Base-by-base conservation (phyloP, 2,888 invertebrate genomes). In the Listrodromus nycthemerus region DNA sequence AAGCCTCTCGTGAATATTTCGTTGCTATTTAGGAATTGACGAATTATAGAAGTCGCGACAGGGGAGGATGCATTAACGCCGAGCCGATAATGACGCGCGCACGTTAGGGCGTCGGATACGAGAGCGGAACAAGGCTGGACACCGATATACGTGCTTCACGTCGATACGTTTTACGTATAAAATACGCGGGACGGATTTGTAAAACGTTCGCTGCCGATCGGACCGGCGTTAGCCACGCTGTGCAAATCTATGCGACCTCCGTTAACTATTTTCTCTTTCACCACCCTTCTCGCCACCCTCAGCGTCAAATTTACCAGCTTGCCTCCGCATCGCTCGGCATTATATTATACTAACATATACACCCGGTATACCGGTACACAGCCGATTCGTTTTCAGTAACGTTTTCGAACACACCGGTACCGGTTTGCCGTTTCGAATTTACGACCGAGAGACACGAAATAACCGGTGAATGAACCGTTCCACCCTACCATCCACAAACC, bases 41-140 rank as follows among this genome's bases (percentile, higher is more conserved):
- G 85, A 87, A 88, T 91, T 89, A 90, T 89, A 88, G 87, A 85
- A 87, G 88, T 86, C 83, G 85, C 83, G 73, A 41, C 80, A 52
- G 77, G 73, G 52, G 61, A 10, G 13, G 65, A 80, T 89, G 88
- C 88, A 90, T 89, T 89, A 89, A 86, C 86, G 87, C 86, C 24
- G 37, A 84, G 84, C 85, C 82, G 86, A 88, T 89, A 87, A 91
- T 89, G 90, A 89, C 82, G 77, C 75, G 82, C 65, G 82, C 65
- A 78, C 58, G 45, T 33, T 77, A 52, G 66, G 73, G 74, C 75
- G 69, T 79, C 79, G 67, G 19, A 1, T 45, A 16, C 41, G 66
- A 73, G 76, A 67, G 70, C 52, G 27, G 48, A 65, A 67, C 67
- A 27, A 70, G 55, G 52, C 19, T 33, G 10, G 24, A n/a, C 27